Evolutionary conservation across 2,797 vertebrate genomes (phyloP), one percentile per base, ranked within the genome.

Genomic region (Sebastes goodei): DNA sequence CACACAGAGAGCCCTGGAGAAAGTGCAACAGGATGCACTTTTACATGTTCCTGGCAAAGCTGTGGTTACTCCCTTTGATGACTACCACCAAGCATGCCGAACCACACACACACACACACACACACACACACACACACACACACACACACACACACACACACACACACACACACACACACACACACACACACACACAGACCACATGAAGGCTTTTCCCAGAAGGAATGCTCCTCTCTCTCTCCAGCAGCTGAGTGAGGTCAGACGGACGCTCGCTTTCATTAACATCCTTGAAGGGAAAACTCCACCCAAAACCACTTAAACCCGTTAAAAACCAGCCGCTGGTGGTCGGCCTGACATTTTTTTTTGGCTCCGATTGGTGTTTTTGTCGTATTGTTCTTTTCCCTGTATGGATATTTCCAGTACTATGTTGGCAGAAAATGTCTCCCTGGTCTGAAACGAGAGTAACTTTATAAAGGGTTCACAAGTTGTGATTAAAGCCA

Each of bases 151-250:
- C 81, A 64, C 78, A 62, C 71, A 78, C 71, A 25, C 27, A 27
- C 25, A 27, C 25, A 27, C 62, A n/a, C 81, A 64, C 78, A 62
- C 71, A 78, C 71, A 25, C 27, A 27, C 25, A 27, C 25, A 27
- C 62, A 23, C 23, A 23, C 23, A 23, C 23, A 23, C 23, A 23
- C 23, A 23, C 23, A 23, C 23, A 23, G 73, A 69, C 59, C 88
- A 93, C 90, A 93, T 91, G 64, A 90, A 91, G 84, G 85, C 74
- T 42, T 17, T 85, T 84, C 84, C 89, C 86, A 86, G 81, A 81
- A 90, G 82, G 78, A 88, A 86, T 81, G 85, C 73, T 81, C 59
- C n/a, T 33, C 33, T 69, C 35, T 38, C 35, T 38, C 46, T 29
- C 65, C 82, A 72, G 85, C 86, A 90, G 91, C 80, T 86, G 72